Base-by-base conservation (phyloP, 2,113 vertebrate species). In the Oryzias curvinotus region DNA sequence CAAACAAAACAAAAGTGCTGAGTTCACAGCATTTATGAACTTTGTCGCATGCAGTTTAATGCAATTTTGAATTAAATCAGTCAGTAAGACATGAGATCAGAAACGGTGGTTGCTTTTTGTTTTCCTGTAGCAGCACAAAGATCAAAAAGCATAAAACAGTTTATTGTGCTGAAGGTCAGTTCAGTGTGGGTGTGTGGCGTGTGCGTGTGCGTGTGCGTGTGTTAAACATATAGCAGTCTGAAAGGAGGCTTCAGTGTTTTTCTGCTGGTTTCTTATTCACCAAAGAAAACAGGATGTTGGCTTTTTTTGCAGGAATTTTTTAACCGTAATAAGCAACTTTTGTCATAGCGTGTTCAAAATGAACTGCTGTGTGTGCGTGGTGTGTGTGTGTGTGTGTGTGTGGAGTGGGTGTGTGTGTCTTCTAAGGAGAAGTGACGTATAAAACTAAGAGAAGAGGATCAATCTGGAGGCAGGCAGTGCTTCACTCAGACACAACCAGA, bases 251-350 rank as follows among this genome's bases (percentile, higher is more conserved):
- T 36, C 8, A 36, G 6, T 85, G 80, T 83, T 86, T 68, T 76
- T 79, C 14, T 50, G 26, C 7, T 66, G 73, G 77, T 72, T 92
- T 82, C 70, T 90, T 68, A 90, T 92, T 91, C 66, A 90, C 89
- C 65, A 52, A n/a, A 52, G 55, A 73, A 59, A 68, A 80, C 82
- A 70, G 75, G 76, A 86, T 72, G 60, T 15, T 7, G 70, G 57
- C n/a, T 77, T 48, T 58, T 47, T 14, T 63, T 43, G 21, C 10
- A 43, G 28, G 19, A 46, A 7, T 61, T 43, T 23, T 74, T n/a
- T 41, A 66, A 71, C 58, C 51, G 41, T 72, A 51, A 4, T 45
- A 62, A 73, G 41, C 73, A 62, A 53, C 51, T 68, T 66, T 73
- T 62, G 50, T 66, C 52, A 77, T 23, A 66, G 53, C 61, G 78